A percentile compares a stretch with the other conserved stretches of the same genome.
Conservation (phyloP, 2,888 invertebrate species). For the Protodeltote pygarga region DNA sequence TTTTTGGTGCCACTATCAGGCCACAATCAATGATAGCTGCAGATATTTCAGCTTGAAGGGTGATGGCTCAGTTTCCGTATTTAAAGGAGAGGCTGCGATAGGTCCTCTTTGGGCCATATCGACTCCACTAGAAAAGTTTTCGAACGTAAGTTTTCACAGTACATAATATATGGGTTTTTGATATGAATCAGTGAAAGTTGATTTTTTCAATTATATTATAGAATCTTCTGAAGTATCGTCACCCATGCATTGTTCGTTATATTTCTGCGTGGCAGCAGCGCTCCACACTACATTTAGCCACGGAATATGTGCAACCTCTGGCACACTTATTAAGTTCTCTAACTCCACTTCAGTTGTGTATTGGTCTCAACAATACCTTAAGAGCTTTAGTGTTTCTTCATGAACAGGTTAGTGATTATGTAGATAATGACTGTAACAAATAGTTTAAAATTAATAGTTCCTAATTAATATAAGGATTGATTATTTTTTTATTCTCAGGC, state of each 20-base stretch:
- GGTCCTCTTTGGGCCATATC: conserved; percentile 89
- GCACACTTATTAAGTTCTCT: conserved; percentile 88
- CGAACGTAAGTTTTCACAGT: conserved; percentile 87
- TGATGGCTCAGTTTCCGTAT: conserved; percentile 90
- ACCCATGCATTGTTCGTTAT: conserved; percentile 94
- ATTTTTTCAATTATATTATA: conserved; percentile 76
- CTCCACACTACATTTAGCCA: conserved; percentile 91
- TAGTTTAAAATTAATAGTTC: neutral
- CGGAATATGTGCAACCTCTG: conserved; percentile 93
- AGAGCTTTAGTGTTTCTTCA: conserved; percentile 94
- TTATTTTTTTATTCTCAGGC: conserved; percentile 81
- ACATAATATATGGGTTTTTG: conserved; percentile 1
- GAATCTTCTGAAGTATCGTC: conserved; percentile 95
- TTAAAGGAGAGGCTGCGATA: conserved; percentile 90
- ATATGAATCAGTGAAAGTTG: neutral
- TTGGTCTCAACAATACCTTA: conserved; percentile 93
- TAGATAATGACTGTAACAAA: neutral
- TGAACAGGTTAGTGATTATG: conserved; percentile 86
- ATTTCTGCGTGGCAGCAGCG: conserved; percentile 93
- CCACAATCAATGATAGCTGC: conserved; percentile 87
- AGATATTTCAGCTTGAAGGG: conserved; percentile 83
- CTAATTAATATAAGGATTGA: neutral
- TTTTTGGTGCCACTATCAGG: conserved; percentile 91
- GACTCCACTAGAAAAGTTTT: conserved; percentile 91
- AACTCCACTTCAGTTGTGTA: conserved; percentile 93